A percentile compares a stretch with the other conserved stretches of the same genome.
Evolutionary conservation across 1,140 invertebrate genomes (phyloP).

Genomic region (Aphidius ervi): DNA sequence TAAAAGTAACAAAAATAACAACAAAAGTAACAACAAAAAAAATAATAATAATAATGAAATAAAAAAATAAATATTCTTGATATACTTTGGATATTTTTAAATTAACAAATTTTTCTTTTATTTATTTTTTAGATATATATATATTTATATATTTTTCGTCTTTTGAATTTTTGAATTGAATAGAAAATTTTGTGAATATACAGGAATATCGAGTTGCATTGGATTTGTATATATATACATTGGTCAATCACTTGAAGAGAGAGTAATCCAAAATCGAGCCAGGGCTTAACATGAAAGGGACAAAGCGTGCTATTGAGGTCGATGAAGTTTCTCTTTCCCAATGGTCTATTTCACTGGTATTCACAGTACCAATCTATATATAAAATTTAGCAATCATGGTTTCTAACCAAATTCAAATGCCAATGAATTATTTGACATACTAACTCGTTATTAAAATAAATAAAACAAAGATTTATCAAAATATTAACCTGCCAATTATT

Average conservation of each 20-base stretch:
- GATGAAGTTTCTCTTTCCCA: conserved; percentile 13
- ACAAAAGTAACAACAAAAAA: too few species aligned
- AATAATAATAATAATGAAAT: too few species aligned
- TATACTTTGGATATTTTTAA: too few species aligned
- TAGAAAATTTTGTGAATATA: not conserved
- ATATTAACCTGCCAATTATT: too few species aligned
- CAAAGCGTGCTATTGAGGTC: conserved; percentile 9
- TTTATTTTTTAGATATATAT: too few species aligned
- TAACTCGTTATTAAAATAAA: not conserved
- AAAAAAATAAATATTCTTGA: too few species aligned
- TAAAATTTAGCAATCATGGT: conserved; percentile 1
- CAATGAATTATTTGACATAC: conserved; percentile 10
- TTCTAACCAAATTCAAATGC: conserved; percentile 8
- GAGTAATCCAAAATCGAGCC: conserved; percentile 4
- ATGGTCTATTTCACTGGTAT: not conserved
- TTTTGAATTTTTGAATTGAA: too few species aligned
- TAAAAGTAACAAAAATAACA: too few species aligned
- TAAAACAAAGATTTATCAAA: not conserved
- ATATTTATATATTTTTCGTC: too few species aligned
- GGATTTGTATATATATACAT: not conserved
- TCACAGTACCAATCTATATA: not conserved
- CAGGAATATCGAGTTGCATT: not conserved
- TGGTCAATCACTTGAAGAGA: not conserved
- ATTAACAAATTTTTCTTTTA: too few species aligned
- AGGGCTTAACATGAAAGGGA: conserved; percentile 7